Base-by-base conservation (phyloP, 2,888 invertebrate species). In the Ophion ellenae region DNA sequence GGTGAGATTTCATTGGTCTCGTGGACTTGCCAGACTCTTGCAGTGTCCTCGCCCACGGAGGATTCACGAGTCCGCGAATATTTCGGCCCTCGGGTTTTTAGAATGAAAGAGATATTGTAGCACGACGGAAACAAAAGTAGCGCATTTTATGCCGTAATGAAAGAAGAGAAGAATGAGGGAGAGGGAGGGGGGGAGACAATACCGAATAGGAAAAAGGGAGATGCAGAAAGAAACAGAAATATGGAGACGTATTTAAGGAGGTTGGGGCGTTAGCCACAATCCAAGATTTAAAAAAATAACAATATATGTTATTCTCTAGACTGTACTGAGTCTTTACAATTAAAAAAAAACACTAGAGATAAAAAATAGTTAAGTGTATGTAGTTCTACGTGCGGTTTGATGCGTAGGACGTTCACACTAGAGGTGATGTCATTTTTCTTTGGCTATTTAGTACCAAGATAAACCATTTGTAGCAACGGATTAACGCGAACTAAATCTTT, bases 161-260 rank as follows among this genome's bases (percentile, higher is more conserved):
- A 53, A 36, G 53, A 59, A 57, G 69, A 24, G 14, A 66, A 53
- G 32, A 63, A 47, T 9, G 28, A 45, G 20, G 24, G 28, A 63
- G 75, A 64, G 24, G 24, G 45, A 57, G 53, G 7, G 36, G 10
- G 67, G 7, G n/a, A n/a, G 9, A n/a, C 5, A 40, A 45, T n/a
- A 36, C 53, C 10, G 57, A 17, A 76, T 17, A 64, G 2, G 57
- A n/a, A n/a, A 75, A 47, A 75, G 24, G 28, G 20, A 73, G 57
- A 69, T 79, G 53, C 53, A n/a, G 32, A 75, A 47, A 75, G 17
- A 28, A n/a, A 66, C 66, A 86, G 47, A 67, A 73, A 66, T 70
- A 70, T 71, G 84, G 81, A 69, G 73, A 66, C 36, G 57, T 79
- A 76, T 78, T 59, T 32, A 32, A 32, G 32, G 3, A 32, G 32